Evolutionary conservation across 2,113 vertebrate genomes (phyloP), one percentile per base, ranked within the genome.

Genomic region (Trichechus manatus): DNA sequence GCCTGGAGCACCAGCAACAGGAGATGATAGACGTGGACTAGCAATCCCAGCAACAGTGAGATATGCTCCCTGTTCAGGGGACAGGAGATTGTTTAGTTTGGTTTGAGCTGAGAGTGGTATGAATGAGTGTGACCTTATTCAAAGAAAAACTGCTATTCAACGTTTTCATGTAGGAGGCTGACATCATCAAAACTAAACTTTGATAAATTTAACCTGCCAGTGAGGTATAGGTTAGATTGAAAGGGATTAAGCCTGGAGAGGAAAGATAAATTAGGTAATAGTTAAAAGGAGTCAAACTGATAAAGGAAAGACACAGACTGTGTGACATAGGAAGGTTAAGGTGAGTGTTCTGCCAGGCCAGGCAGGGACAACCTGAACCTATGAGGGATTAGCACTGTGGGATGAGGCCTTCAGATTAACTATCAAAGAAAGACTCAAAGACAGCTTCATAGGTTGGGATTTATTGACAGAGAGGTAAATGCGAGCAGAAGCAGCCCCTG

Each of bases 11-110:
- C 50, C 5, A 0, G 63, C n/a, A 42, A 10, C 31, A 80, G 0
- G 80, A 70, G 4, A 29, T 2, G 15, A 31, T 1, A n/a, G 42
- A 25, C 6, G 4, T 6, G 19, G 68, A 13, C 29, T 8, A 1
- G 53, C 25, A 3, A 3, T 10, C 20, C 9, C 9, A 3, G 3
- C 2, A 1, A 14, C 1, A 10, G 29, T 1, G 19, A 3, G 63
- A 1, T 39, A 17, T 10, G 31, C 56, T 36, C 9, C 42, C 25
- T 64, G 15, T 19, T 90, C 31, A 47, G 50, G 59, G 36, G 17
- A 14, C 13, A 4, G 0, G 1, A 5, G 59, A 63, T 13, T 1
- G 8, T n/a, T 82, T 29, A 0, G 0, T 3, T 3, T 39, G 59
- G 50, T 84, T 87, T 6, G 25, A 64, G n/a, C 5, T 17, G 11